Evolutionary conservation across 2,797 vertebrate genomes (phyloP).

Genomic region (Lophius americanus): DNA sequence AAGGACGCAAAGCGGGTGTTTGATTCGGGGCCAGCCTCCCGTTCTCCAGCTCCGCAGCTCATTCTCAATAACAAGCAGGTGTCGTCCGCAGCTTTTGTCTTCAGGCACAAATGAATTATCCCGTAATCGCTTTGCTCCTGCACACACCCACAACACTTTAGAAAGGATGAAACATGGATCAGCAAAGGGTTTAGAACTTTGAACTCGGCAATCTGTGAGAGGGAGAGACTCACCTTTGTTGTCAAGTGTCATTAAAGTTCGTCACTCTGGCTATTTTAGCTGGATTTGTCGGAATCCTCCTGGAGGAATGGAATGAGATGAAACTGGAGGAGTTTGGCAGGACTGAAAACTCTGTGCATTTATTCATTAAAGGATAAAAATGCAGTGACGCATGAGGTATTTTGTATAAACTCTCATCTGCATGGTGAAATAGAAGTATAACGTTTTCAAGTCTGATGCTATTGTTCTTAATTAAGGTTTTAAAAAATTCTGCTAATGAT

Average conservation of each 20-base stretch:
- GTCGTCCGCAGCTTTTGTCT: constrained; percentile 34
- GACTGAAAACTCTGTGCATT: not conserved
- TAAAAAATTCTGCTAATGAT: no score
- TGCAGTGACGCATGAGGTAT: no score
- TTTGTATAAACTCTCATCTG: no score
- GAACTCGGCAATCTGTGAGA: constrained; percentile 11
- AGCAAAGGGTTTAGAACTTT: constrained; percentile 21
- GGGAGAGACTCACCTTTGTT: constrained; percentile 1
- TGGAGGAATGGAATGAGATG: not conserved
- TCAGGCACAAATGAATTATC: constrained; percentile 34
- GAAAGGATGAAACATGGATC: constrained; percentile 22
- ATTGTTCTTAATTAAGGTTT: no score
- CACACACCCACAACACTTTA: constrained; percentile 16
- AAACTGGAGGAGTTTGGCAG: not conserved
- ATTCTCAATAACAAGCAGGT: constrained; percentile 29
- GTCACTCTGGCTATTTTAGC: not conserved
- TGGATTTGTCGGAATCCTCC: not conserved
- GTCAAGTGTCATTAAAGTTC: constrained; percentile 5
- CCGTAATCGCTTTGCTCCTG: constrained; percentile 14
- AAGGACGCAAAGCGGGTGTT: constrained; percentile 28
- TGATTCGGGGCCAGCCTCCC: constrained; percentile 16
- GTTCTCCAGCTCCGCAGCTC: constrained; percentile 1
- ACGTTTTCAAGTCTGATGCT: no score
- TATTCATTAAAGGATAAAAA: not conserved
- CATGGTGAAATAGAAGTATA: no score